Evolutionary conservation across 1,140 invertebrate species (phyloP).

Genomic region (Belonocnema kinseyi): DNA sequence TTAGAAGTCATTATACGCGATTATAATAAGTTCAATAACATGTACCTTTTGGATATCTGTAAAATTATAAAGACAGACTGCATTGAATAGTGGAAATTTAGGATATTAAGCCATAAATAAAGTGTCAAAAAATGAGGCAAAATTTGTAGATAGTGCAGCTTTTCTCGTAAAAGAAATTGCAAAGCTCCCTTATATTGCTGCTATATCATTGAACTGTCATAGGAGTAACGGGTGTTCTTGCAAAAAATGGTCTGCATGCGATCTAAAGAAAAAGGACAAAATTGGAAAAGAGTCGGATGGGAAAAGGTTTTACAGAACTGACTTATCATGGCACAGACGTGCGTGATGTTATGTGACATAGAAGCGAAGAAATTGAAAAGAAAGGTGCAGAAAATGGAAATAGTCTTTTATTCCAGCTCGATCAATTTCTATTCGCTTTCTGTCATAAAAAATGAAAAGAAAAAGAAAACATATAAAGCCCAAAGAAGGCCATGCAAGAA

Average conservation of each 20-base stretch:
- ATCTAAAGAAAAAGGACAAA: conserved; percentile 36
- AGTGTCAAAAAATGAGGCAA: not conserved
- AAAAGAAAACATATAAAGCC: no score
- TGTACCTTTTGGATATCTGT: no score
- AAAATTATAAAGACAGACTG: no score
- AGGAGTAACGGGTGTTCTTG: not conserved
- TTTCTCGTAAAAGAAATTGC: no score
- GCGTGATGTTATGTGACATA: conserved; percentile 60
- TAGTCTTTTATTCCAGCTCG: conserved; percentile 16
- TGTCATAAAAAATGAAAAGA: not conserved
- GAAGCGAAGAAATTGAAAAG: conserved; percentile 36
- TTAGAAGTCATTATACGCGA: no score
- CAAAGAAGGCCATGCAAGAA: no score
- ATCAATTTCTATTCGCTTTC: not conserved
- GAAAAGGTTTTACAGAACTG: conserved; percentile 1
- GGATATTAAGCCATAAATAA: not conserved
- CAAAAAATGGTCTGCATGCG: conserved; percentile 64
- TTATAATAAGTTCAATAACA: no score
- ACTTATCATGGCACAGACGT: conserved; percentile 37
- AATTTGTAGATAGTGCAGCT: not conserved
- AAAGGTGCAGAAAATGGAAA: conserved; percentile 44
- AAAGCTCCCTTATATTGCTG: no score
- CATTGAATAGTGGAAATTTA: no score
- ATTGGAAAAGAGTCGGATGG: not conserved
- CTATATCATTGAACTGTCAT: conserved; percentile 5